Evolutionary conservation across 2,888 invertebrate genomes (phyloP), one percentile per base, ranked within the genome.

Genomic region (Lymantria dispar): DNA sequence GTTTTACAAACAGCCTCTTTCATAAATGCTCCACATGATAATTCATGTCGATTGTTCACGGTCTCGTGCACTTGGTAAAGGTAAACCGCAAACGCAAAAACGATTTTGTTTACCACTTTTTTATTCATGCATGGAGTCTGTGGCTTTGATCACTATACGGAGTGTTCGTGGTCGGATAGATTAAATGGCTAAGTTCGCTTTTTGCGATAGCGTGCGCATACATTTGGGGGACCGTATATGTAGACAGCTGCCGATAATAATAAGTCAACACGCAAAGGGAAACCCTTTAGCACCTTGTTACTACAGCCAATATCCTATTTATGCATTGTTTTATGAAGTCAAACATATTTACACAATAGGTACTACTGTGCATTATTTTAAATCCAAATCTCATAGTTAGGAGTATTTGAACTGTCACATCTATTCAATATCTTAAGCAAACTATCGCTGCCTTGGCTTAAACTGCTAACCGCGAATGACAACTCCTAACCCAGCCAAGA

Each of bases 211-310:
- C 80, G 77, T 79, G 82, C 72, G 12, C 14, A 14, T 40, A 64
- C 70, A 77, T 85, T 86, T 81, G 82, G 85, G 86, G 84, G 83
- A 83, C 77, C 75, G 61, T 67, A 73, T 68, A 75, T 63, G 73
- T 72, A 76, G 80, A 78, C 90, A 89, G 88, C 90, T 89, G 90
- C 81, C 78, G 69, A 79, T 80, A 78, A 79, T 80, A 86, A 89
- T 86, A 86, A 85, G 78, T 80, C 72, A 76, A 73, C 87, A 87
- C 85, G 84, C 86, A 70, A 84, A 85, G 83, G 83, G 84, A 70
- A 84, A 86, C 85, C 83, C 84, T 82, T 85, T 89, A 77, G 85
- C 90, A 90, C 90, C 90, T 90, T 90, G 90, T 86, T 74, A 37
- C 43, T 45, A 67, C 68, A 67, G 65, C 72, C 8, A 29, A 3